Conservation (phyloP, 1,140 invertebrate genomes). For the Tigriopus japonicus region DNA sequence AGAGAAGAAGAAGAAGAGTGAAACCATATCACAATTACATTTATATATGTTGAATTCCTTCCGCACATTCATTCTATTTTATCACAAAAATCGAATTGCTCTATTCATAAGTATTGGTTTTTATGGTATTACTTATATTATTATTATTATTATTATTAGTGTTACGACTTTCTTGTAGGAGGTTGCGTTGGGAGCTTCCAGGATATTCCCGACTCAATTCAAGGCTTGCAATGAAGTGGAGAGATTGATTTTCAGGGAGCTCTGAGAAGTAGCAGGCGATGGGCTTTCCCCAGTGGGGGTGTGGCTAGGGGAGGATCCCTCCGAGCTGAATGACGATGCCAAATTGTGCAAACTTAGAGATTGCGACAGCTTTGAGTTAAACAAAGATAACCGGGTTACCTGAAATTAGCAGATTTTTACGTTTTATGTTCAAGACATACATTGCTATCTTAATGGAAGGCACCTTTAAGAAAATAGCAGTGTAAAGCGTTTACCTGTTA, state of each 20-base stretch:
- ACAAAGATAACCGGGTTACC: slow-evolving; percentile 4
- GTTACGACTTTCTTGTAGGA: too few species aligned
- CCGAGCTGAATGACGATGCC: slow-evolving; percentile 1
- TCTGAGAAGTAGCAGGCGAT: not conserved
- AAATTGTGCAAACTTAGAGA: slow-evolving; percentile 11
- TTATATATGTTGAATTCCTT: too few species aligned
- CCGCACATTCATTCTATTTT: too few species aligned
- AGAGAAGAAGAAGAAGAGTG: too few species aligned
- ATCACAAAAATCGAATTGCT: too few species aligned
- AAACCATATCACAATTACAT: too few species aligned
- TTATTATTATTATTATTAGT: too few species aligned
- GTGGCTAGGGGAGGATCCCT: not conserved
- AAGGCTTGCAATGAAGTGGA: not conserved
- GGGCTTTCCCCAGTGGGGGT: not conserved
- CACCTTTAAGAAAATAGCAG: not conserved
- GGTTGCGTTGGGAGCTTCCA: too few species aligned
- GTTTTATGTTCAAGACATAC: not conserved
- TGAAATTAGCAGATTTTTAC: not conserved
- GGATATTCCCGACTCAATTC: too few species aligned
- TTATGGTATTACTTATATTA: too few species aligned
- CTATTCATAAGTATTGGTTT: too few species aligned
- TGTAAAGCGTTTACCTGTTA: not conserved
- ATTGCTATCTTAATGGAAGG: too few species aligned
- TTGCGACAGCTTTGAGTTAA: slow-evolving; percentile 8
- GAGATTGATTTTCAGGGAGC: not conserved